phyloP scores from a whole-genome alignment of 1,140 invertebrate species.

The Hyles vespertilio region DNA sequence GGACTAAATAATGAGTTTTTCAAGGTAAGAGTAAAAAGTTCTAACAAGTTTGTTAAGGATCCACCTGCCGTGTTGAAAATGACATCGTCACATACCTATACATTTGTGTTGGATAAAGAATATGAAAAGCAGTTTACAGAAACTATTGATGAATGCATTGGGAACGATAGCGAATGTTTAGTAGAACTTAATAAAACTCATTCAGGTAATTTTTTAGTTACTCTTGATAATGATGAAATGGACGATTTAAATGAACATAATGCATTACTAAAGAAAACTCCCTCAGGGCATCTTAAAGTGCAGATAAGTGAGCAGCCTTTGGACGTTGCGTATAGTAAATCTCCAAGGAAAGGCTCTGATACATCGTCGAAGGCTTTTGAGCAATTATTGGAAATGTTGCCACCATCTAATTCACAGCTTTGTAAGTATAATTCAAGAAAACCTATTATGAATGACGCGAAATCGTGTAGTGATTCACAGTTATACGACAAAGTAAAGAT shows the following conservation, averaged over 20 bases:
- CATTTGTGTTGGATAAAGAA: slow-evolving; percentile 51
- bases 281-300: slow-evolving; percentile 46
- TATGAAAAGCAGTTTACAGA: slow-evolving; percentile 40
- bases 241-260: slow-evolving; percentile 17
- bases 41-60: slow-evolving; percentile 17
- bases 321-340: slow-evolving; percentile 7
- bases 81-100: slow-evolving; percentile 39
- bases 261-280: slow-evolving; percentile 38
- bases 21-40: slow-evolving; percentile 29
- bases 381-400: slow-evolving; percentile 20
- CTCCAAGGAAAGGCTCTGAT: slow-evolving; percentile 13
- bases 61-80: slow-evolving; percentile 30
- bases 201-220: slow-evolving; percentile 32
- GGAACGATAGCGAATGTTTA: slow-evolving; percentile 22
- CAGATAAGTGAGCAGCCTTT: slow-evolving; percentile 21
- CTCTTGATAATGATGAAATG: slow-evolving; percentile 25
- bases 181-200: slow-evolving; percentile 29
- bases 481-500: slow-evolving; percentile 30
- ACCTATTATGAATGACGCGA: slow-evolving; percentile 8
- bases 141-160: slow-evolving; percentile 29
- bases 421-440: slow-evolving; percentile 14
- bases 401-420: slow-evolving; percentile 12
- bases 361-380: slow-evolving; percentile 20
- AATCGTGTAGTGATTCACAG: slow-evolving; percentile 35
- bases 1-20: slow-evolving; percentile 12